Evolutionary conservation across 2,113 vertebrate genomes (phyloP).

Genomic region (Callorhinus ursinus): DNA sequence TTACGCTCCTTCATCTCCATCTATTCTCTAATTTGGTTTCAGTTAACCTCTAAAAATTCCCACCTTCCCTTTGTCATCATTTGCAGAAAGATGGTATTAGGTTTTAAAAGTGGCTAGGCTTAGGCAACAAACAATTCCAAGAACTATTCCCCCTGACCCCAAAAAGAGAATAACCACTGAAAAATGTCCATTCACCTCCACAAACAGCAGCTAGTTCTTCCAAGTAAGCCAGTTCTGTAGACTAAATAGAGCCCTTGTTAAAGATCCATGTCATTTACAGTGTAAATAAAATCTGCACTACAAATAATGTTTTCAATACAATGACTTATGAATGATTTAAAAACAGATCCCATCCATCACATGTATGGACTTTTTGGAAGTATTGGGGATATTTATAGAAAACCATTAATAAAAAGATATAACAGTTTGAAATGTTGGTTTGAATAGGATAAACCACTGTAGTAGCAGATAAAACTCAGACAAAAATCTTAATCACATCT

Average conservation of each 20-base stretch:
- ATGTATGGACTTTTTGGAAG: not conserved
- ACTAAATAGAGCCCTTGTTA: not conserved
- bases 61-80: not conserved
- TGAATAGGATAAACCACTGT: not conserved
- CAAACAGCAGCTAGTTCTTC: not conserved
- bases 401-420: slow-evolving; percentile 35
- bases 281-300: slow-evolving; percentile 12
- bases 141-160: not conserved
- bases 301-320: slow-evolving; percentile 4
- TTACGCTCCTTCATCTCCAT: not conserved
- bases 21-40: slow-evolving; percentile 22
- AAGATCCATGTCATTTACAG: not conserved
- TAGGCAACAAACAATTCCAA: not conserved
- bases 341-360: slow-evolving; percentile 29
- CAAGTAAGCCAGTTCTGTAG: not conserved
- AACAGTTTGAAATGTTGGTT: slow-evolving; percentile 6
- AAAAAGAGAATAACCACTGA: not conserved
- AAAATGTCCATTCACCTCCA: not conserved
- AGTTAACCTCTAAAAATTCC: not conserved
- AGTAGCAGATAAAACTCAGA: not conserved
- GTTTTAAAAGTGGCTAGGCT: not conserved
- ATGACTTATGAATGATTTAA: slow-evolving; percentile 17
- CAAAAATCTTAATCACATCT: not conserved
- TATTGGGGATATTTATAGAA: not conserved
- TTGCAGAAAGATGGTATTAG: not conserved